Percentiles rank a stretch among this genome's conserved stretches.
Evolutionary conservation across 2,113 vertebrate species (phyloP).

Genomic region (Crotophaga sulcirostris): DNA sequence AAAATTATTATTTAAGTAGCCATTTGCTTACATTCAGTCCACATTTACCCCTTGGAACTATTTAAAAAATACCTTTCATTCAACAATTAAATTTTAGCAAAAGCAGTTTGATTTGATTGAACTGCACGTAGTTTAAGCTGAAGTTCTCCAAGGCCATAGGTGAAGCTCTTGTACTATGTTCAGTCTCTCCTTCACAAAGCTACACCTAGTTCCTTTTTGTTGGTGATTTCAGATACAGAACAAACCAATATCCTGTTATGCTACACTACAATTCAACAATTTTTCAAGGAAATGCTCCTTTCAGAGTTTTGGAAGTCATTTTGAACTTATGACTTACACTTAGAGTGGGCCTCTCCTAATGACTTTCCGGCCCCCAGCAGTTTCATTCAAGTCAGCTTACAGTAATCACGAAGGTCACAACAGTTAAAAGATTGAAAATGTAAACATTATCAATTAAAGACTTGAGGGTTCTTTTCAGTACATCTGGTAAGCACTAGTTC

Average conservation of each 20-base stretch:
- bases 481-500: background rate
- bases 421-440: background rate
- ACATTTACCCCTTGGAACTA: background rate
- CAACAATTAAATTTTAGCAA: background rate
- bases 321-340: background rate
- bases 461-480: background rate
- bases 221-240: background rate
- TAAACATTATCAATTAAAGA: background rate
- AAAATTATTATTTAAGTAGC: background rate
- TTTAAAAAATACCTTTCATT: background rate
- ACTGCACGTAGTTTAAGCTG: background rate
- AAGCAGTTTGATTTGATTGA: background rate
- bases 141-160: background rate
- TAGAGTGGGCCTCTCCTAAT: background rate
- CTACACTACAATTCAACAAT: accelerated
- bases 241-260: background rate
- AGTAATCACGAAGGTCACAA: background rate
- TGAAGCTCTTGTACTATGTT: background rate
- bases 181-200: background rate
- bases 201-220: background rate
- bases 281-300: background rate
- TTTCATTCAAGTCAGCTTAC: background rate
- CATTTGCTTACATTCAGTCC: background rate
- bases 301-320: background rate
- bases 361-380: background rate